Evolutionary conservation across 1,140 invertebrate genomes (phyloP).

Genomic region (Tribolium castaneum): DNA sequence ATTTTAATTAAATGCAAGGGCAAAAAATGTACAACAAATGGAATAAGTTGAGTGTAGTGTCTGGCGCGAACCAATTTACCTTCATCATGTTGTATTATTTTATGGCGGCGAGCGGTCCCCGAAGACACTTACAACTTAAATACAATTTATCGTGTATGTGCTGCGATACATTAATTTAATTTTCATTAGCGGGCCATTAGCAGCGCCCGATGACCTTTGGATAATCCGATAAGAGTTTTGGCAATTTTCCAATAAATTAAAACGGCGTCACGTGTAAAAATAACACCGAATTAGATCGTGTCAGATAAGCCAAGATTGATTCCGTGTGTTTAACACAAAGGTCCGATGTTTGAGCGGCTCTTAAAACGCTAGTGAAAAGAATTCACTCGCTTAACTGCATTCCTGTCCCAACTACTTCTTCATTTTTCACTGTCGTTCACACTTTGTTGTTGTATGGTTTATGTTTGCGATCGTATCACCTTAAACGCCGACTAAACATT

Average conservation of each 20-base stretch:
- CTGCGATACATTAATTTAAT: slow-evolving; percentile 8
- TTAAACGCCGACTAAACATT: background rate
- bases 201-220: background rate
- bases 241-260: background rate
- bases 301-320: slow-evolving; percentile 30
- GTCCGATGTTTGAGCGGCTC: slow-evolving; percentile 22
- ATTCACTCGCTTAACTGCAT: slow-evolving; percentile 22
- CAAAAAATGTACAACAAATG: too few species aligned
- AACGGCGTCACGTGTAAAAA: slow-evolving; percentile 20
- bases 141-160: slow-evolving; percentile 7
- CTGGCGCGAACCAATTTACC: background rate
- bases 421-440: slow-evolving; percentile 16
- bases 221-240: background rate
- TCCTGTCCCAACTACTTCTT: slow-evolving; percentile 13
- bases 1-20: background rate
- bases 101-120: background rate
- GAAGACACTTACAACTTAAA: slow-evolving; percentile 19
- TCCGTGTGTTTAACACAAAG: slow-evolving; percentile 24
- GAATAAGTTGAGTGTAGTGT: too few species aligned
- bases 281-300: slow-evolving; percentile 21
- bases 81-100: slow-evolving; percentile 7
- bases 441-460: slow-evolving; percentile 15
- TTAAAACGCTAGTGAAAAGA: slow-evolving; percentile 32
- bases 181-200: background rate
- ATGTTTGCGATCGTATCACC: background rate